Conservation (phyloP, 2,113 vertebrate species). For the Procavia capensis region DNA sequence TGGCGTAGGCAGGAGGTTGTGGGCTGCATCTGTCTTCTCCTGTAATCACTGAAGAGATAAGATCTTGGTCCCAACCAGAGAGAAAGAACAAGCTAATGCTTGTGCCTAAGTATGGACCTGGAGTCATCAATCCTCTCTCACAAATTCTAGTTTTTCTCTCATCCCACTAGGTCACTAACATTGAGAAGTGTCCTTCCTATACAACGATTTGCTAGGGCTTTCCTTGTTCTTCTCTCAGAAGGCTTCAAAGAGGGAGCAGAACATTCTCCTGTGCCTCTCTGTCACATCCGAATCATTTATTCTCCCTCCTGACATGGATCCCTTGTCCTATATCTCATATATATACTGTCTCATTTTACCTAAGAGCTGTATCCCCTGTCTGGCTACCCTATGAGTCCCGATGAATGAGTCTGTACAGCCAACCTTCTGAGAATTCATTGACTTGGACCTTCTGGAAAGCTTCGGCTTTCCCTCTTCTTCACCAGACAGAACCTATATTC, state of each 20-base stretch:
- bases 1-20: not conserved
- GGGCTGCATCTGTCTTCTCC: not conserved
- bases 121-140: not conserved
- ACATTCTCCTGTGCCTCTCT: not conserved
- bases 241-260: not conserved
- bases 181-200: not conserved
- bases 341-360: not conserved
- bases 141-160: not conserved
- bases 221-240: not conserved
- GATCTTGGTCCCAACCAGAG: not conserved
- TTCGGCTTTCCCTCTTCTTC: not conserved
- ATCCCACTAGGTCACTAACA: not conserved
- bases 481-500: not conserved
- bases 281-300: not conserved
- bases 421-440: not conserved
- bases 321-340: not conserved
- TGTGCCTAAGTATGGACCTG: not conserved
- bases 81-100: not conserved
- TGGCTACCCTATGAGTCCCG: not conserved
- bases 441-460: not conserved
- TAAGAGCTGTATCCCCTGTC: not conserved
- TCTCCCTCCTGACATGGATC: not conserved
- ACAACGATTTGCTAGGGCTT: not conserved
- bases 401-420: not conserved
- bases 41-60: not conserved